phyloP scores from a whole-genome alignment of 2,797 vertebrate genomes.

The Sebastolobus altivelis region DNA sequence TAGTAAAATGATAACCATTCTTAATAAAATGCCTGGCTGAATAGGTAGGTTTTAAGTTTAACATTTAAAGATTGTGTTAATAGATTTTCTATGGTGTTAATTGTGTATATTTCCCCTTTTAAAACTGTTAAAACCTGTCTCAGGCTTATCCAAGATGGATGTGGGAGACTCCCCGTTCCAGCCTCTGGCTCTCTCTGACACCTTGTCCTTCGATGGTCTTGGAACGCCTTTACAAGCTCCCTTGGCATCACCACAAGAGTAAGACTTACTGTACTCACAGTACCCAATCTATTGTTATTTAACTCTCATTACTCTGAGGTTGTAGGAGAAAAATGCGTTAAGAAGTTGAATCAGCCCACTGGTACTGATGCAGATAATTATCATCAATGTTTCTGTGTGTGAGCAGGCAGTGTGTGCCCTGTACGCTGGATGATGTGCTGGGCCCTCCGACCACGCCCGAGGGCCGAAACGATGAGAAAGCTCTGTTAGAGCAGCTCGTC shows the following conservation, averaged over 20 bases:
- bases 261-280: slow-evolving; percentile 65
- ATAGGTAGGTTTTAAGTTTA: too few species aligned
- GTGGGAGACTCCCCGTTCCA: slow-evolving; percentile 89
- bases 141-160: slow-evolving; percentile 91
- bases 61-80: not conserved
- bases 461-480: slow-evolving; percentile 93
- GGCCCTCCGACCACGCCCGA: slow-evolving; percentile 92
- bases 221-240: slow-evolving; percentile 81
- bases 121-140: slow-evolving; percentile 19
- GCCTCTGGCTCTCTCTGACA: slow-evolving; percentile 86
- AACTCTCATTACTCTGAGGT: not conserved
- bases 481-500: slow-evolving; percentile 93
- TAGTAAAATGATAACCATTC: too few species aligned
- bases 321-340: not conserved
- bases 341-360: not conserved
- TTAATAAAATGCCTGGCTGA: too few species aligned
- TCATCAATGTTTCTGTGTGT: slow-evolving; percentile 14
- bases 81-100: not conserved
- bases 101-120: not conserved
- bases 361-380: not conserved
- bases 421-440: slow-evolving; percentile 93
- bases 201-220: slow-evolving; percentile 87
- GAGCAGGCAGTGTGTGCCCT: slow-evolving; percentile 90
- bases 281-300: not conserved
- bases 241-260: slow-evolving; percentile 91